Percentiles rank a stretch among this genome's conserved stretches.
phyloP scores from a whole-genome alignment of 1,140 invertebrate species.

The Polypedilum pembai region DNA sequence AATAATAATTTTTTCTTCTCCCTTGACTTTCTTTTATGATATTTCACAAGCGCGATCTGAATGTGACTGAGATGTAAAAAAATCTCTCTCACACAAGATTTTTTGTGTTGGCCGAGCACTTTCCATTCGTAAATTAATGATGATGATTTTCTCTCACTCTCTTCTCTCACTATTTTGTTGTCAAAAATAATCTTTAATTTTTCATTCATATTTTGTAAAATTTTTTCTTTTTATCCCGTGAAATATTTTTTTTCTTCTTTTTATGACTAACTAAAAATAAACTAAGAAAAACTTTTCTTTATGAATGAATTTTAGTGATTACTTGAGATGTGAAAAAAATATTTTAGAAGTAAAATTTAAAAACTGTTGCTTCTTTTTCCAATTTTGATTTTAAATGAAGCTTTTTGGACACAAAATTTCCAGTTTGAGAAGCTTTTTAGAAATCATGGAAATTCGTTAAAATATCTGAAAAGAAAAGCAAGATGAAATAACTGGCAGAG shows the following conservation, averaged over 20 bases:
- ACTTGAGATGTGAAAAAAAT: neutral
- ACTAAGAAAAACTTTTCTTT: neutral
- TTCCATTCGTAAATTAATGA: neutral
- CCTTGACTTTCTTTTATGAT: neutral
- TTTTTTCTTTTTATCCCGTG: neutral
- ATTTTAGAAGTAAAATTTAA: neutral
- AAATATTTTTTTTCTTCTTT: neutral
- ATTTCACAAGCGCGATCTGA: constrained; percentile 20
- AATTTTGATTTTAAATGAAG: neutral
- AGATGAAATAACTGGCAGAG: no score
- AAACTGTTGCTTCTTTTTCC: neutral
- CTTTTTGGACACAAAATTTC: neutral
- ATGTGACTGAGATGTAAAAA: neutral
- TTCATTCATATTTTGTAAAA: neutral
- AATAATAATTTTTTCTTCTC: neutral
- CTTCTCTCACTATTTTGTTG: neutral
- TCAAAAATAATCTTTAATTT: neutral
- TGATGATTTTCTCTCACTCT: neutral
- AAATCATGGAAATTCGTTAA: neutral
- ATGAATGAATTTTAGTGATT: neutral
- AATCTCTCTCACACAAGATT: neutral
- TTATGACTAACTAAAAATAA: neutral
- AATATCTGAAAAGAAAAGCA: neutral
- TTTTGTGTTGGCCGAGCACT: neutral
- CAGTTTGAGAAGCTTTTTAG: neutral